A percentile compares a stretch with the other conserved stretches of the same genome.
Evolutionary conservation across 2,113 vertebrate genomes (phyloP).

Genomic region (Protobothrops flavoviridis): DNA sequence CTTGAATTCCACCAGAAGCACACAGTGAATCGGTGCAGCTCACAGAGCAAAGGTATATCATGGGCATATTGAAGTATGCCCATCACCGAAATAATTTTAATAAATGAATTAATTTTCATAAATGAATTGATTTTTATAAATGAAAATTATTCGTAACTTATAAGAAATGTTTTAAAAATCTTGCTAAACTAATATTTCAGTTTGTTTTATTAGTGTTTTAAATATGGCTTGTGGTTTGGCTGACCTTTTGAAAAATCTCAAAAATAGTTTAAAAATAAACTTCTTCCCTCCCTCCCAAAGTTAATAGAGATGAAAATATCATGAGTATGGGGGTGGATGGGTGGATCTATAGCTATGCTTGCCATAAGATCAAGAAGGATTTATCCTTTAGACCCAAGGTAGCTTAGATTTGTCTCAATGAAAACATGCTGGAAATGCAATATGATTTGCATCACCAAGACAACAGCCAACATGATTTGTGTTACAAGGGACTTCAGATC

Average conservation of each 20-base stretch:
- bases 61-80: not conserved
- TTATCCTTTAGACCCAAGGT: not conserved
- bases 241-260: not conserved
- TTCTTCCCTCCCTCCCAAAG: not conserved
- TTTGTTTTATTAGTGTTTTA: not conserved
- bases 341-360: not conserved
- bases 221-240: not conserved
- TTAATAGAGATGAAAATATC: not conserved
- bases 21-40: not conserved
- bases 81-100: not conserved
- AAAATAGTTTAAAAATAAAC: not conserved
- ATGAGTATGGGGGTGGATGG: not conserved
- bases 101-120: not conserved
- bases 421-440: not conserved
- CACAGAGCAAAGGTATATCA: not conserved
- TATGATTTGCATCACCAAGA: not conserved
- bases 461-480: not conserved
- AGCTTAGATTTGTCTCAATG: not conserved
- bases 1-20: not conserved
- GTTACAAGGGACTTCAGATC: not conserved
- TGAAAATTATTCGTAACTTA: not conserved
- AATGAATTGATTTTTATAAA: not conserved
- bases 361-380: not conserved
- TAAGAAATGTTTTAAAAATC: not conserved
- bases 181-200: not conserved